phyloP scores from a whole-genome alignment of 2,797 vertebrate species.

The Scolopax bukidnonensis region DNA sequence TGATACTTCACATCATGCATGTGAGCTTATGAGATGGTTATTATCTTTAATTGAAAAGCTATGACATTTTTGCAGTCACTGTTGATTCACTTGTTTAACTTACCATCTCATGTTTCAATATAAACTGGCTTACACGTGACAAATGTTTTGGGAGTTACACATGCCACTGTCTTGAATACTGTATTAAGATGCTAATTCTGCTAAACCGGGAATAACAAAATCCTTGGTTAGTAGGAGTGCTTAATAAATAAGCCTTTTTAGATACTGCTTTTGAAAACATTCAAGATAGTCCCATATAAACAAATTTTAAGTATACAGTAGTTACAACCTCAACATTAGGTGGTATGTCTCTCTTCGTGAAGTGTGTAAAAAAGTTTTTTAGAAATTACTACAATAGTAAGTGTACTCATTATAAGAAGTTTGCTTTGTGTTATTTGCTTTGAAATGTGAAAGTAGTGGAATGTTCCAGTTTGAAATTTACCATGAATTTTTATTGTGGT shows the following conservation, averaged over 20 bases:
- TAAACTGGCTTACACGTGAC: neutral
- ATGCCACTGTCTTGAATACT: neutral
- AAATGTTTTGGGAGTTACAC: neutral
- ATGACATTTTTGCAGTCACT: neutral
- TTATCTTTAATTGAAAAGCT: slow-evolving; percentile 22
- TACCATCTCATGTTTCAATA: neutral
- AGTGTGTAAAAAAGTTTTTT: neutral
- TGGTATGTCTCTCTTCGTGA: neutral
- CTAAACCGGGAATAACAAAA: neutral
- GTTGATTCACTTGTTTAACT: neutral
- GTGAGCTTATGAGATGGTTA: neutral
- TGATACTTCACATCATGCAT: neutral
- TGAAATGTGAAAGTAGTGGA: neutral
- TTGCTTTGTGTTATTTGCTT: neutral
- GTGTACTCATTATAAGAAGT: neutral
- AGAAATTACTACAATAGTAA: neutral
- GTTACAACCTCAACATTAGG: neutral
- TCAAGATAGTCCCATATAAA: neutral
- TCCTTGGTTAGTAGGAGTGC: neutral
- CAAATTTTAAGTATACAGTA: neutral
- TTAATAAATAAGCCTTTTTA: neutral
- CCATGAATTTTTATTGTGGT: fast-evolving
- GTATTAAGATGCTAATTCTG: neutral
- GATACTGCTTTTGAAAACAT: neutral
- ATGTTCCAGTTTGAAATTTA: neutral